Percentiles rank a stretch among this genome's conserved stretches.
Evolutionary conservation across 2,113 vertebrate genomes (phyloP).

Genomic region (Hemichromis elongatus): DNA sequence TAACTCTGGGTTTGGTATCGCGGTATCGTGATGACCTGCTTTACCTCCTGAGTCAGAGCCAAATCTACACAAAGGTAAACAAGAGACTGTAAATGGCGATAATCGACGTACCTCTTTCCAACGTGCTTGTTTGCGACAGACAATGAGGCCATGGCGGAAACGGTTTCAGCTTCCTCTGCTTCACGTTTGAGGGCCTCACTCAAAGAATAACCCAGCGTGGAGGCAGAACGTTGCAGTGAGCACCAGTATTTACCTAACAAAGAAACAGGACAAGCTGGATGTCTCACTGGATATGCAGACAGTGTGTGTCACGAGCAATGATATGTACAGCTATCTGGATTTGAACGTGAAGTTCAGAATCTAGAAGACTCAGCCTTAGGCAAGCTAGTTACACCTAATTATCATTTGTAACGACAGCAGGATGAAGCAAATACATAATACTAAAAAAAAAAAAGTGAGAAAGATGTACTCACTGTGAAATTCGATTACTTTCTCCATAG

Average conservation of each 20-base stretch:
- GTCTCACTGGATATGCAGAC: background rate
- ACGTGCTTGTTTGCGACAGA: slow-evolving; percentile 88
- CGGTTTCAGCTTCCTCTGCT: slow-evolving; percentile 89
- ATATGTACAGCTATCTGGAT: background rate
- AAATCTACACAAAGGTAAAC: background rate
- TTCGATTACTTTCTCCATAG: slow-evolving; percentile 93
- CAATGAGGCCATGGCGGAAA: slow-evolving; percentile 95
- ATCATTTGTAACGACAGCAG: background rate
- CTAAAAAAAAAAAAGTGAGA: background rate
- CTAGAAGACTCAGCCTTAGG: background rate
- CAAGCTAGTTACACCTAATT: background rate
- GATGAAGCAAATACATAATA: background rate
- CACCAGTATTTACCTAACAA: slow-evolving; percentile 90
- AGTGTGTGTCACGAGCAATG: background rate
- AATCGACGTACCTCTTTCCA: slow-evolving; percentile 79
- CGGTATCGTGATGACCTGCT: background rate
- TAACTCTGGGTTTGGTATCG: rapidly evolving
- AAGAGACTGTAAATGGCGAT: background rate
- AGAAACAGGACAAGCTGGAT: background rate
- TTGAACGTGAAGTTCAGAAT: background rate
- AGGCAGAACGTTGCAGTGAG: slow-evolving; percentile 80
- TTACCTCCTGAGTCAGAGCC: background rate
- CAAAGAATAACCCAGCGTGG: slow-evolving; percentile 83
- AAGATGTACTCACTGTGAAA: slow-evolving; percentile 82
- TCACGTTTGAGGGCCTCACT: slow-evolving; percentile 87